Conservation (phyloP, 2,797 vertebrate species). For the Decapterus maruadsi region DNA sequence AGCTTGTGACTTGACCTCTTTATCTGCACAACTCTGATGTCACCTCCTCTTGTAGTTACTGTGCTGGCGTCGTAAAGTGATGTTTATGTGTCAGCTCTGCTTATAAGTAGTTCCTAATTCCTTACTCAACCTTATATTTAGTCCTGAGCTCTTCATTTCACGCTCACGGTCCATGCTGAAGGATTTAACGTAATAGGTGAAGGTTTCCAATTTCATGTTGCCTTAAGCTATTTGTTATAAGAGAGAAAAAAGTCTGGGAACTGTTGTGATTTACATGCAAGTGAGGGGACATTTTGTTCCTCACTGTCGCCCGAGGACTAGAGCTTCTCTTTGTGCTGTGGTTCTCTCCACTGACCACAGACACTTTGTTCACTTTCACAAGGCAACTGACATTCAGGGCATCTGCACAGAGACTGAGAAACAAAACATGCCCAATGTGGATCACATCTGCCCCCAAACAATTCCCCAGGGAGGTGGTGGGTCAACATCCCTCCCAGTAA, state of each 20-base stretch:
- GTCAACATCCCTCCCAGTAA: conserved; percentile 58
- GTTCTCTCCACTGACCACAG: conserved; percentile 66
- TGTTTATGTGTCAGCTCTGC: no score
- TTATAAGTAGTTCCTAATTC: background rate
- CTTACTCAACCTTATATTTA: background rate
- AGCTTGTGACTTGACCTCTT: conserved; percentile 28
- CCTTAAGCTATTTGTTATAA: conserved; percentile 32
- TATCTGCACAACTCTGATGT: conserved; percentile 17
- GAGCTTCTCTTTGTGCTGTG: conserved; percentile 57
- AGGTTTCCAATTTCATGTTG: conserved; percentile 36
- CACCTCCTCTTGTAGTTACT: no score
- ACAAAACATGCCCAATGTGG: conserved; percentile 70
- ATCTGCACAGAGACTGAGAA: conserved; percentile 51
- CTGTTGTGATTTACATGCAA: conserved; percentile 51
- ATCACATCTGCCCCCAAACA: conserved; percentile 66
- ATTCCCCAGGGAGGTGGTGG: conserved; percentile 48
- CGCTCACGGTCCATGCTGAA: background rate
- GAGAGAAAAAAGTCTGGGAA: conserved; percentile 53
- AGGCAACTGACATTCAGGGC: conserved; percentile 53
- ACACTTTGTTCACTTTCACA: conserved; percentile 75
- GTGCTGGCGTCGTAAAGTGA: no score
- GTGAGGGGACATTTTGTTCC: conserved; percentile 62
- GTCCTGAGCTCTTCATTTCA: background rate
- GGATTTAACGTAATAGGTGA: conserved; percentile 39
- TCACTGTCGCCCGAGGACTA: conserved; percentile 52